Evolutionary conservation across 2,888 invertebrate genomes (phyloP), one percentile per base, ranked within the genome.

Genomic region (Coelopa pilipes): DNA sequence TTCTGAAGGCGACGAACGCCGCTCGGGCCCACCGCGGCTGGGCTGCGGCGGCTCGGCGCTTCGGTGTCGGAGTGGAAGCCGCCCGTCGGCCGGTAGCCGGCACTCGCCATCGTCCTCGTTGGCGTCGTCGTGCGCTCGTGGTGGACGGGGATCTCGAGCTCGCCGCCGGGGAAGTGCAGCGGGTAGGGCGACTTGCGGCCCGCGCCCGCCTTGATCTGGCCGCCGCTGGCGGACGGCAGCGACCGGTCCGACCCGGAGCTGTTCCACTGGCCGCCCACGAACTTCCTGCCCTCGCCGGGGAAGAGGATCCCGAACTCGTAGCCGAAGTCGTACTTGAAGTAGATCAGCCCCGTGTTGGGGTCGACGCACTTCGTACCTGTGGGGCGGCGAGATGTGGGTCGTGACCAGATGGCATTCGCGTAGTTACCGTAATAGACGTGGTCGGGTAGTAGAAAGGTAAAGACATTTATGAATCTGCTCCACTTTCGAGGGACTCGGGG

Each of bases 321-420:
- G 80, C 93, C 93, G 83, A 93, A 93, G 88, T 93, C 93, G 85
- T 93, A 93, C 88, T 93, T 93, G 90, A 93, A 93, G 89, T 93
- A 93, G 82, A 93, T 92, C 76, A 93, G 89, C 79, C 93, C 93
- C 67, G 93, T 93, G 82, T 92, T 92, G 78, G 93, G 92, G 85
- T 93, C 93, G 83, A 93, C 91, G 86, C 92, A 92, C 87, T 93
- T 93, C 79, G 92, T 92, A 86, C 93, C 93, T 93, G 83, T 65
- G 46, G 34, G n/a, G n/a, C n/a, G n/a, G n/a, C n/a, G n/a, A n/a
- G n/a, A n/a, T n/a, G n/a, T n/a, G n/a, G n/a, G n/a, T n/a, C n/a
- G n/a, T n/a, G n/a, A n/a, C n/a, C n/a, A n/a, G n/a, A n/a, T n/a
- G n/a, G n/a, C n/a, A n/a, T n/a, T n/a, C n/a, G n/a, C n/a, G n/a